Conservation (phyloP, 2,888 invertebrate genomes). For the Dicyrtoma fusca region DNA sequence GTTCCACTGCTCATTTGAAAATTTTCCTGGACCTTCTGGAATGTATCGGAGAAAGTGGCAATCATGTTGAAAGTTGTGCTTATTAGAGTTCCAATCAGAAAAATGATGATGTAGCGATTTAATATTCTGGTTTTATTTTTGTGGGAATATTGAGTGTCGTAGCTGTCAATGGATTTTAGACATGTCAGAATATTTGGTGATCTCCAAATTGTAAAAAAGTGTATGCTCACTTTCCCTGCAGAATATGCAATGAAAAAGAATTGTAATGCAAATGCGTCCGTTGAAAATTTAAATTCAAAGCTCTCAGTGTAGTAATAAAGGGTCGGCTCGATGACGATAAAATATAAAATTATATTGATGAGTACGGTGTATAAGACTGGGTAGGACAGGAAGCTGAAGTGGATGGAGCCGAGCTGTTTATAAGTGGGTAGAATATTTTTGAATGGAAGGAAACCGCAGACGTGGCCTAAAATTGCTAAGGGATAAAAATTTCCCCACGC, state of each 20-base stretch:
- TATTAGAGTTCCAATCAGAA: constrained; percentile 1
- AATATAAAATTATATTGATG: constrained; percentile 20
- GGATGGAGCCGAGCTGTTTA: not conserved
- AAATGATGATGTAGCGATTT: constrained; percentile 15
- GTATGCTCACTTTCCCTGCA: constrained; percentile 3
- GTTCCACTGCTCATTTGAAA: constrained; percentile 1
- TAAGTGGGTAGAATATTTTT: constrained; percentile 17
- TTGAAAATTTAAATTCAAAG: constrained; percentile 3
- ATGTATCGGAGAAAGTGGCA: constrained; percentile 11
- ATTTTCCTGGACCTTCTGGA: not conserved
- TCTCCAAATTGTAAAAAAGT: constrained; percentile 7
- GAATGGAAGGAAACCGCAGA: constrained; percentile 21
- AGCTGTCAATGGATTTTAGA: constrained; percentile 16
- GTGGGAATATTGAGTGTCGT: constrained; percentile 3
- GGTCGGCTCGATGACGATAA: constrained; percentile 2
- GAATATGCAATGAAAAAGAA: constrained; percentile 15
- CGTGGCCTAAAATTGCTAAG: constrained; percentile 20
- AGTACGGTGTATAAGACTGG: constrained; percentile 7
- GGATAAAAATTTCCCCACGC: constrained; percentile 21
- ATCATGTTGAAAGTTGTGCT: not conserved
- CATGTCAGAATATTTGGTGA: not conserved
- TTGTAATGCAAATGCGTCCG: constrained; percentile 20
- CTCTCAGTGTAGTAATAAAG: not conserved
- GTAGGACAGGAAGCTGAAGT: constrained; percentile 19
- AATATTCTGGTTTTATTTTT: constrained; percentile 10